Conservation (phyloP, 2,113 vertebrate genomes). For the Zapornia atra region DNA sequence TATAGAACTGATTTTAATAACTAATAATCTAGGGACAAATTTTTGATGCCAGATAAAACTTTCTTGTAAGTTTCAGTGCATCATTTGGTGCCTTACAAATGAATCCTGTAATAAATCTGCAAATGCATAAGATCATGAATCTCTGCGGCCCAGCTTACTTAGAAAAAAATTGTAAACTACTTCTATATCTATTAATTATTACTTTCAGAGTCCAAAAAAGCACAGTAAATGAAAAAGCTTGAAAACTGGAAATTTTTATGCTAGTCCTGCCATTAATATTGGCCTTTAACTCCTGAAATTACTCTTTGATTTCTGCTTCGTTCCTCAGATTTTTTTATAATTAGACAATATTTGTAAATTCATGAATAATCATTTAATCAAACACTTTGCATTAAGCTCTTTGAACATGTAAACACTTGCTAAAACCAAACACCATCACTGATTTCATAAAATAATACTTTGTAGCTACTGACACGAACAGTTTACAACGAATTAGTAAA, state of each 20-base stretch:
- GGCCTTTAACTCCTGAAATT: conserved; percentile 1
- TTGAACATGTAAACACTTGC: neutral
- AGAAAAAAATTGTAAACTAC: neutral
- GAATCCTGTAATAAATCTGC: conserved; percentile 18
- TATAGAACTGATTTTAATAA: neutral
- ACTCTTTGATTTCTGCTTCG: neutral
- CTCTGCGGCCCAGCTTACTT: neutral
- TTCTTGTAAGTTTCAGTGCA: conserved; percentile 1
- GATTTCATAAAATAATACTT: neutral
- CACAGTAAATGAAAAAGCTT: neutral
- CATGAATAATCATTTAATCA: conserved; percentile 11
- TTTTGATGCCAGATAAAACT: conserved; percentile 29
- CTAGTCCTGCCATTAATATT: neutral
- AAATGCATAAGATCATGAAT: neutral
- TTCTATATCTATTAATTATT: neutral
- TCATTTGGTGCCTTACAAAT: neutral
- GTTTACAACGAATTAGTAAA: neutral
- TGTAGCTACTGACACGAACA: neutral
- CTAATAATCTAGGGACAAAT: neutral
- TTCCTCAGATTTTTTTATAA: neutral
- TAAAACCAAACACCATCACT: neutral
- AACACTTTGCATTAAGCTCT: neutral
- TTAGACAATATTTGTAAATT: conserved; percentile 10
- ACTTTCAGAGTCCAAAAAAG: neutral
- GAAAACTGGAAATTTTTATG: neutral